Evolutionary conservation across 2,797 vertebrate species (phyloP).

Genomic region (Mycteria americana): DNA sequence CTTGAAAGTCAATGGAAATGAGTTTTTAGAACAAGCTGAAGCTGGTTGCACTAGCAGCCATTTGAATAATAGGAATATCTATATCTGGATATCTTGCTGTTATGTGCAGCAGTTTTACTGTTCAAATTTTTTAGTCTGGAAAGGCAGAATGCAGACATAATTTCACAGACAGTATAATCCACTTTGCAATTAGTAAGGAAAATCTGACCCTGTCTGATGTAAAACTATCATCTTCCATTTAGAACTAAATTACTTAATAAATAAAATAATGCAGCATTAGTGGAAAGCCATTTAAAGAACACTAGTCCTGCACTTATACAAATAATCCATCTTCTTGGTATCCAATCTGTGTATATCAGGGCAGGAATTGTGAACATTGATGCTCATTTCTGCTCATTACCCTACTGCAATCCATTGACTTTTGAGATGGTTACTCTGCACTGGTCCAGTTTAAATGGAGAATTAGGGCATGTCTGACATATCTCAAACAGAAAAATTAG

Average conservation of each 20-base stretch:
- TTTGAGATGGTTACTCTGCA: background rate
- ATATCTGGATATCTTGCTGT: background rate
- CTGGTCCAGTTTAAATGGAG: background rate
- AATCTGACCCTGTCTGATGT: background rate
- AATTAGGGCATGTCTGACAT: background rate
- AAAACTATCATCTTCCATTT: background rate
- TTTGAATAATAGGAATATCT: background rate
- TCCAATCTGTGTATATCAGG: background rate
- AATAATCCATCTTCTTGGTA: background rate
- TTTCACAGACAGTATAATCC: background rate
- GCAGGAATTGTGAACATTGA: background rate
- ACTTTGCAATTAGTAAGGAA: background rate
- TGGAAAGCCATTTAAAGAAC: background rate
- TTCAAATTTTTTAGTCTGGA: background rate
- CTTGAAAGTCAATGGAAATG: background rate
- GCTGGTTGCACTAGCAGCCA: background rate
- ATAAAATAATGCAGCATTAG: background rate
- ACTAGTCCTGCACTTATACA: background rate
- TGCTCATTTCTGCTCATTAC: background rate
- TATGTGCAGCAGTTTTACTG: background rate
- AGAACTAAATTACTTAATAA: conserved; percentile 11
- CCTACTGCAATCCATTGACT: background rate
- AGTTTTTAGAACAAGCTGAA: background rate
- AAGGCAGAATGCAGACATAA: background rate
- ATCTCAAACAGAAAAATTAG: background rate